Evolutionary conservation across 2,888 invertebrate genomes (phyloP).

Genomic region (Calliphora vomitoria): DNA sequence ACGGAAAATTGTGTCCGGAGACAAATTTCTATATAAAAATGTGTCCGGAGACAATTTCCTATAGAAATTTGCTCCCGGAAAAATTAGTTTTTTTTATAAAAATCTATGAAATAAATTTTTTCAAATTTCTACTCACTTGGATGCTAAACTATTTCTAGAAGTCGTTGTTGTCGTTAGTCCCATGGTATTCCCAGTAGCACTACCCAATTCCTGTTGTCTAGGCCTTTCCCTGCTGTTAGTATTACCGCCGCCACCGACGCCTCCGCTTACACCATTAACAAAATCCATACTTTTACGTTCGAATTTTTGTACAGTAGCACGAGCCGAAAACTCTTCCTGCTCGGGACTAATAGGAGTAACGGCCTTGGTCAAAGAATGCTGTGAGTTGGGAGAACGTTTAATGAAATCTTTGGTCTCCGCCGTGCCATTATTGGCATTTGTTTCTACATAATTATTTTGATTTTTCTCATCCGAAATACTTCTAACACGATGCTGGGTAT

Average conservation of each 20-base stretch:
- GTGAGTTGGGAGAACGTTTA: constrained; percentile 64
- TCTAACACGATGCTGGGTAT: constrained; percentile 80
- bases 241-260: constrained; percentile 67
- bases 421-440: constrained; percentile 49
- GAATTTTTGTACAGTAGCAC: constrained; percentile 80
- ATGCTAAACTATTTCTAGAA: constrained; percentile 78
- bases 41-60: no score
- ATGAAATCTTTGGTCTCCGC: constrained; percentile 49
- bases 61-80: no score
- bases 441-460: constrained; percentile 82
- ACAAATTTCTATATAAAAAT: no score
- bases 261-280: constrained; percentile 75
- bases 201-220: constrained; percentile 59
- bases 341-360: constrained; percentile 20
- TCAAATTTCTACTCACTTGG: constrained; percentile 78
- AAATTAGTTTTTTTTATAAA: no score
- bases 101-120: not conserved
- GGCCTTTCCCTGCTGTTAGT: constrained; percentile 41
- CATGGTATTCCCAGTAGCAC: constrained; percentile 48
- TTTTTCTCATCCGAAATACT: constrained; percentile 85
- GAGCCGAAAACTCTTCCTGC: constrained; percentile 77
- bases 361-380: constrained; percentile 63
- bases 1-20: no score
- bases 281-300: constrained; percentile 80
- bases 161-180: constrained; percentile 74